A percentile compares a stretch with the other conserved stretches of the same genome.
These are phyloP conservation scores for Coracopsis vasa DNA, from an alignment of 2,113 vertebrate genomes.

Conservation along the genomic window DNA sequence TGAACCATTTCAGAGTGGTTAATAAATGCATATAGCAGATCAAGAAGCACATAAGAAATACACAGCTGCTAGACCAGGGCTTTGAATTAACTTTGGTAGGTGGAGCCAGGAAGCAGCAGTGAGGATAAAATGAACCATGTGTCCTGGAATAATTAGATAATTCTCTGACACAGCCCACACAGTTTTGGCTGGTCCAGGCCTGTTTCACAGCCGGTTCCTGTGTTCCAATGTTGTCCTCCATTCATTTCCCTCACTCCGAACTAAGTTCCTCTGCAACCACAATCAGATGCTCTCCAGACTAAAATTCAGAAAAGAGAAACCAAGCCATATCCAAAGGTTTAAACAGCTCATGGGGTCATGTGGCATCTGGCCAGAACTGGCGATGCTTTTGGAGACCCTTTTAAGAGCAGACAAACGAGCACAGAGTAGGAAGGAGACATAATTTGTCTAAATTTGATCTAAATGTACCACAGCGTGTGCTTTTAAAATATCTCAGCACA, in stretches of 20 bases:
- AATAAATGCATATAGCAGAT: not conserved
- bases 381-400: not conserved
- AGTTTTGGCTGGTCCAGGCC: not conserved
- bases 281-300: constrained; percentile 20
- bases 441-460: not conserved
- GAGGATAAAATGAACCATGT: constrained; percentile 10
- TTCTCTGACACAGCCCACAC: constrained; percentile 10
- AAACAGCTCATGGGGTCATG: not conserved
- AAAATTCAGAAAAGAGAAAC: not conserved
- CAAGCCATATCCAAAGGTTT: not conserved
- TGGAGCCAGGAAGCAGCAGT: constrained; percentile 14
- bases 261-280: constrained; percentile 3
- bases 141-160: constrained; percentile 24
- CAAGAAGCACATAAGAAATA: not conserved
- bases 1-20: not conserved
- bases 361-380: not conserved
- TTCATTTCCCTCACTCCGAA: not conserved
- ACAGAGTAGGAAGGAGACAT: not conserved
- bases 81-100: constrained; percentile 6
- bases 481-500: not conserved
- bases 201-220: not conserved
- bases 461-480: not conserved
- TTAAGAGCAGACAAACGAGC: not conserved
- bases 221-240: not conserved
- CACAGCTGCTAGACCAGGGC: not conserved